Evolutionary conservation across 1,140 invertebrate genomes (phyloP), one percentile per base, ranked within the genome.

Genomic region (Pachyrhynchus sulphureomaculatus): DNA sequence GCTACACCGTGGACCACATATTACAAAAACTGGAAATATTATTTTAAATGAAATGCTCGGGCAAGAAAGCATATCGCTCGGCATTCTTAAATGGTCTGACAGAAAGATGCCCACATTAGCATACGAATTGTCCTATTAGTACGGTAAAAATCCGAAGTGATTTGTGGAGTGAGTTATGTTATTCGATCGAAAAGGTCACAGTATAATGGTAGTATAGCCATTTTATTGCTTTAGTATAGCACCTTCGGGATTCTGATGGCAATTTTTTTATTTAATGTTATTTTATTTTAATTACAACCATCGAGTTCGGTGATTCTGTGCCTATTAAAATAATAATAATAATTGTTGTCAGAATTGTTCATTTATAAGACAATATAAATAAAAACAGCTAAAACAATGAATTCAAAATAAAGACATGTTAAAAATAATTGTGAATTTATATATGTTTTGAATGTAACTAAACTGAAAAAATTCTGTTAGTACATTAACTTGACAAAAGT

Each of bases 91-190:
- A 61, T 21, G 48, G 49, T 37, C 41, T 36, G 58, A 44, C 58
- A 45, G 55, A 62, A 54, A 62, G 42, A 48, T 39, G 49, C 13
- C 24, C 59, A 26, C 59, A 62, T 62, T 62, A 47, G 42, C 59
- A 62, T 62, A 62, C 59, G 59, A 62, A 62, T 62, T 54, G 59
- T 62, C 59, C 51, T 34, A 62, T 62, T 62, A 62, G 59, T 62
- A 62, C 59, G 59, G 59, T 62, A 62, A 54, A 62, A 62, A 62
- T 62, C 42, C 59, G 59, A 47, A 47, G 51, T 54, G 59, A 62
- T 62, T 62, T 54, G 59, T 54, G 42, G 47, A 42, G 32, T 61
- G 59, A 62, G 33, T 62, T 62, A 62, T 62, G 52, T 23, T n/a
- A 24, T 45, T 36, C 42, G 33, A 53, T 62, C 29, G 49, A 29